Base-by-base conservation (phyloP, 2,113 vertebrate species). In the Sphaerodactylus townsendi region DNA sequence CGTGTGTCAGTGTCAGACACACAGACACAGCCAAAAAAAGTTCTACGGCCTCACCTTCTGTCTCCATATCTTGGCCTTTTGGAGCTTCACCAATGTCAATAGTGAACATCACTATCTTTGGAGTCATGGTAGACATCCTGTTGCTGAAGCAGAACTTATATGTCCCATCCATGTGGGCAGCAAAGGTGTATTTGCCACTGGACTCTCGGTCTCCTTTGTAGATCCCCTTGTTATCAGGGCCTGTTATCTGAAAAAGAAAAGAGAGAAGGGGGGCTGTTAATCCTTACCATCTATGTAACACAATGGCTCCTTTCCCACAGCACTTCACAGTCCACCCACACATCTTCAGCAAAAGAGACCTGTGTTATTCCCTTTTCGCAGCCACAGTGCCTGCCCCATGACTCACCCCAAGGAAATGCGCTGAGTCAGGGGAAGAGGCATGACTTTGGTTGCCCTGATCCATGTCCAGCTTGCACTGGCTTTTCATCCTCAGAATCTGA, bases 61-160 rank as follows among this genome's bases (percentile, higher is more conserved):
- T 99, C 92, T 99, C 98, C 98, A 99, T 99, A 92, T 98, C 98
- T 23, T 99, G 98, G 72, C 97, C 98, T 93, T 98, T 99, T 0
- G 99, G 99, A 53, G 98, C 98, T 92, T 99, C 99, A 89, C 99
- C 99, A 0, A 99, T 99, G 30, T 99, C 99, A 6, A 99, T 99
- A 86, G 99, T 99, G 96, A 99, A 99, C 98, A 99, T 99, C 88
- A 99, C 98, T 59, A 99, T 99, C 95, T 99, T 99, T 69, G 99
- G 99, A 19, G 99, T 99, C 98, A 99, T 99, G 82, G 99, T 99
- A 64, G 99, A 99, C 98, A 99, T 99, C 94, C 98, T 98, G 93
- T 99, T 99, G 95, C 98, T 99, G 92, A 99, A 99, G 94, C 99
- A 99, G 78, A 99, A 99, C 92, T 98, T 99, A 82, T 99, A 99